phyloP scores from a whole-genome alignment of 2,888 invertebrate species.

The Zaprionus obscuricornis region DNA sequence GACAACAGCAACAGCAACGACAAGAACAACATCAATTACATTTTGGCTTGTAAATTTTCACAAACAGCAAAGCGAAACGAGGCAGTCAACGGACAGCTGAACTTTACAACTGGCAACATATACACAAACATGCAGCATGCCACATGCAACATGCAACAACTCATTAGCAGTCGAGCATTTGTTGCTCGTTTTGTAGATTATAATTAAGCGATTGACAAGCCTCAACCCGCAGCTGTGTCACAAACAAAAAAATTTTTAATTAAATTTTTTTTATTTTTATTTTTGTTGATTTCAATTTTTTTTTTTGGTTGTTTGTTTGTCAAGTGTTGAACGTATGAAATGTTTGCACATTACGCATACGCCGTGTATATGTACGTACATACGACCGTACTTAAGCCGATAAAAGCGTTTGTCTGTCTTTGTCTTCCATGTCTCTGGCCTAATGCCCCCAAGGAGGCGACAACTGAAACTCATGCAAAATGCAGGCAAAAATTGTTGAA shows the following conservation, averaged over 20 bases:
- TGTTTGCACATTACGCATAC: constrained; percentile 36
- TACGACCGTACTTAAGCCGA: constrained; percentile 33
- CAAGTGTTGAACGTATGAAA: neutral
- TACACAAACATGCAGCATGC: constrained; percentile 4
- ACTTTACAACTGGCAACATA: no score
- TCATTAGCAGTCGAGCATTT: no score
- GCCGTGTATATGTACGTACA: constrained; percentile 23
- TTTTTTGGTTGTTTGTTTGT: no score
- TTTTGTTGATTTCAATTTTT: constrained; percentile 8
- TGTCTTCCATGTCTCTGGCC: neutral
- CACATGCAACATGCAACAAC: constrained; percentile 18
- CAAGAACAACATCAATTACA: constrained; percentile 53
- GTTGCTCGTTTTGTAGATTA: no score
- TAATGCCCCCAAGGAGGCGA: no score
- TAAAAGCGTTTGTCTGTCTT: constrained; percentile 25
- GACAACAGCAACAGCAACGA: constrained; percentile 10
- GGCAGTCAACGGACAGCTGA: no score
- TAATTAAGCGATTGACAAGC: constrained; percentile 61
- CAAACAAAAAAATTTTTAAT: constrained; percentile 49
- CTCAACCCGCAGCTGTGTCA: constrained; percentile 5
- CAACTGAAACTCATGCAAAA: constrained; percentile 50
- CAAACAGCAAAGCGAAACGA: no score
- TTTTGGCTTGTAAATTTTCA: no score
- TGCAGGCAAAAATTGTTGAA: constrained; percentile 46
- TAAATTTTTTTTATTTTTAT: constrained; percentile 50